Evolutionary conservation across 1,140 invertebrate species (phyloP), one percentile per base, ranked within the genome.

Genomic region (Pseudomyrmex gracilis): DNA sequence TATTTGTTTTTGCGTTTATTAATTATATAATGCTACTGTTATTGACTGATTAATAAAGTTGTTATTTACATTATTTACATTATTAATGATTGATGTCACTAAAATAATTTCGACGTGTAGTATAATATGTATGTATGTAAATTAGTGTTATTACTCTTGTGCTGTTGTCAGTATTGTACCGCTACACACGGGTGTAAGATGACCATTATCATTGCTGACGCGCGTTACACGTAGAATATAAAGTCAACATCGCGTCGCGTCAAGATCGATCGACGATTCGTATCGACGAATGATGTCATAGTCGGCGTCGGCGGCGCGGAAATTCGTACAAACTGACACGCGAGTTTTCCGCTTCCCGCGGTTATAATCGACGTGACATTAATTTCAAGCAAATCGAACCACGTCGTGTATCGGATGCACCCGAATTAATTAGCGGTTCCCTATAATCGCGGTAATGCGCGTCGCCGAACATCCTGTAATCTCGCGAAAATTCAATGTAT

Each of bases 341-440:
- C 17, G 45, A 71, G 57, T 61, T 74, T 73, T 74, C 70, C 78
- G 70, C 22, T 73, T 82, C 12, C 55, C 57, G n/a, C n/a, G 5
- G n/a, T 15, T 34, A 58, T 47, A 61, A 76, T 83, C 34, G 61
- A 55, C 15, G 22, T 45, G 57, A 82, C 78, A 73, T 63, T 73
- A 73, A 82, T 82, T 73, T 73, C 70, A 17, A 53, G 47, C 67
- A 45, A 80, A 57, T 58, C 20, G 45, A 34, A 43, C 8, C 15
- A 53, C 43, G 58, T 17, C 60, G 47, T 45, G 63, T 51, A 63
- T 70, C 10, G 57, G n/a, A 60, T 58, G 67, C 12, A 63, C 34
- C 43, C 47, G 66, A 84, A 84, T 84, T 84, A 84, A 84, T 84
- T 78, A 84, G 66, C 49, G 22, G 24, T 55, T 34, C 20, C 24